Evolutionary conservation across 2,113 vertebrate genomes (phyloP), one percentile per base, ranked within the genome.

Genomic region (Osmerus mordax): DNA sequence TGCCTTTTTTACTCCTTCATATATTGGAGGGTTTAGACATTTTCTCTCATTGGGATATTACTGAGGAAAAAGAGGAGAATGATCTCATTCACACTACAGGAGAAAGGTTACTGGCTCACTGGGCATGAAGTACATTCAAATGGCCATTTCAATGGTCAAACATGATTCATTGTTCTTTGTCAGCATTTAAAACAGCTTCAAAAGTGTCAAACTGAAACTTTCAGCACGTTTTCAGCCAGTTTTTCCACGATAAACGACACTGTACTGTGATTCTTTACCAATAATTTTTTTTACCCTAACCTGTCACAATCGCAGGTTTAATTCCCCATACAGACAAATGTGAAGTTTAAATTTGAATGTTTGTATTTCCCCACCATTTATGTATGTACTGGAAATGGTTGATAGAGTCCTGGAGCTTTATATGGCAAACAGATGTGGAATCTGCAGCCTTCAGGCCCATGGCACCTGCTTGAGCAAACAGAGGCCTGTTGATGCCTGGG

Each of bases 391-490:
- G 41, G 41, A 89, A 88, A 88, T 36, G 87, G 62, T 82, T 83
- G 75, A 83, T 73, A 87, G 79, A 89, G 74, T 80, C 87, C 72
- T 85, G 89, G 87, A 90, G 81, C 91, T 91, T 93, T 92, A 88
- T 88, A 87, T 85, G 85, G 88, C 72, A 84, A 88, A 84, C 91
- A 94, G 91, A 93, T 93, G 92, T 91, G 83, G 74, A 77, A 63
- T 6, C 54, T 51, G 68, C 56, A 29, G 71, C 63, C 56, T 73
- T 59, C 61, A 14, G 79, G 76, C 81, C 81, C 55, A 74, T 29
- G 76, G 83, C 90, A 94, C 92, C 92, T 94, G 89, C 90, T 94
- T 91, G 86, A 91, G 89, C 83, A 90, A 92, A 90, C 84, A 88
- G 83, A 87, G 89, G 88, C 90, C 89, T 89, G 90, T 91, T 87